phyloP scores from a whole-genome alignment of 2,797 vertebrate species.

The Octomys mimax region DNA sequence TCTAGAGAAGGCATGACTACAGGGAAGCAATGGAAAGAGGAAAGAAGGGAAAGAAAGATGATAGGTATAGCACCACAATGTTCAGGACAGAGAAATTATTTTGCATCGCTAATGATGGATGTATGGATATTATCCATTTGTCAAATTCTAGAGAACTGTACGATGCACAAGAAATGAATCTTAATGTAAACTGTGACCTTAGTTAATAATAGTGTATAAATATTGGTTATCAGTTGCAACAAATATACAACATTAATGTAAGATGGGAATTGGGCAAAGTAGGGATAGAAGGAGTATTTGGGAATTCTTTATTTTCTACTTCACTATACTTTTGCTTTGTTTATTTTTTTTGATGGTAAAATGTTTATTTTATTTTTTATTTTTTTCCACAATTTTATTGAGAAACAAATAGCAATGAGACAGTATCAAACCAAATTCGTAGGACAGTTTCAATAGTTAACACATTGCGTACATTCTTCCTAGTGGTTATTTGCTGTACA shows the following conservation, averaged over 20 bases:
- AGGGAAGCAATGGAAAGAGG: neutral
- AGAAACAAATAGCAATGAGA: too few relatives aligned
- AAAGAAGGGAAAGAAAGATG: neutral
- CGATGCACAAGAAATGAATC: neutral
- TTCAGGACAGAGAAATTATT: neutral
- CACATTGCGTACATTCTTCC: too few relatives aligned
- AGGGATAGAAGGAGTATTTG: neutral
- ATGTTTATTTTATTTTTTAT: too few relatives aligned
- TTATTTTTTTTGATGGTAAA: too few relatives aligned
- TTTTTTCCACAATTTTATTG: too few relatives aligned
- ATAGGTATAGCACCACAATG: neutral
- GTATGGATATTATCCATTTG: neutral
- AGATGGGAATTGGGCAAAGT: neutral
- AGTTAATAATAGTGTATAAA: neutral
- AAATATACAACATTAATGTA: neutral
- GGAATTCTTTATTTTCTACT: neutral
- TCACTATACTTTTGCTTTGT: too few relatives aligned
- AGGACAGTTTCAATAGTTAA: too few relatives aligned
- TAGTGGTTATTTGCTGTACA: too few relatives aligned
- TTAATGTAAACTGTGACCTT: neutral
- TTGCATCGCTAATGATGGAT: neutral
- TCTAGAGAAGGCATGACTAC: neutral
- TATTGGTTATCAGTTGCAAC: neutral
- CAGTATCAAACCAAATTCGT: too few relatives aligned
- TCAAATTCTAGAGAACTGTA: conserved; percentile 2